phyloP scores from a whole-genome alignment of 2,797 vertebrate species.

The Masticophis lateralis region DNA sequence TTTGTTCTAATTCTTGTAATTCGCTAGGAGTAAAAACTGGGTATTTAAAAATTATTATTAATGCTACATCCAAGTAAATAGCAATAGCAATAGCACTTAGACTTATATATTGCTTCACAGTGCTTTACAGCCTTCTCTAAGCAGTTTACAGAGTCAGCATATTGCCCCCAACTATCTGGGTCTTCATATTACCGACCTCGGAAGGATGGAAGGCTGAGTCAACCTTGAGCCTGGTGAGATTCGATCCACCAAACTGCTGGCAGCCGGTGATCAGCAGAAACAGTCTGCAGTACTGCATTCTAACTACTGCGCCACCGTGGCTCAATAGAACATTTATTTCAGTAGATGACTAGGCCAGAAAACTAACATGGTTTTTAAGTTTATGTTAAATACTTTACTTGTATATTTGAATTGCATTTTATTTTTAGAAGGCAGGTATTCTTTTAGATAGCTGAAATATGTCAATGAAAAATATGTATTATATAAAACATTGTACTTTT shows the following conservation, averaged over 20 bases:
- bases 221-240: too few species aligned
- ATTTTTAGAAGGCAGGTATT: neutral
- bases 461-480: neutral
- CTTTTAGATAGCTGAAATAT: neutral
- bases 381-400: neutral
- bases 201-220: too few species aligned
- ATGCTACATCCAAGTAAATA: neutral
- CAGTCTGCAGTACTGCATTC: too few species aligned
- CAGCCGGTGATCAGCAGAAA: too few species aligned
- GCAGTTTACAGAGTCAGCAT: too few species aligned
- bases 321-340: neutral
- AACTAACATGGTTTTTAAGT: neutral
- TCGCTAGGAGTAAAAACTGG: neutral
- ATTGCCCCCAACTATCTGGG: too few species aligned
- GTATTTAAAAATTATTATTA: neutral
- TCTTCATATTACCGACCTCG: too few species aligned
- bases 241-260: too few species aligned
- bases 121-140: too few species aligned
- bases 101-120: too few species aligned
- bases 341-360: neutral
- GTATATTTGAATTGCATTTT: neutral
- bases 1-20: neutral
- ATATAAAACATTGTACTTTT: neutral
- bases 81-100: too few species aligned
- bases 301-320: too few species aligned